Conservation (phyloP, 2,113 vertebrate genomes). For the Talpa occidentalis region DNA sequence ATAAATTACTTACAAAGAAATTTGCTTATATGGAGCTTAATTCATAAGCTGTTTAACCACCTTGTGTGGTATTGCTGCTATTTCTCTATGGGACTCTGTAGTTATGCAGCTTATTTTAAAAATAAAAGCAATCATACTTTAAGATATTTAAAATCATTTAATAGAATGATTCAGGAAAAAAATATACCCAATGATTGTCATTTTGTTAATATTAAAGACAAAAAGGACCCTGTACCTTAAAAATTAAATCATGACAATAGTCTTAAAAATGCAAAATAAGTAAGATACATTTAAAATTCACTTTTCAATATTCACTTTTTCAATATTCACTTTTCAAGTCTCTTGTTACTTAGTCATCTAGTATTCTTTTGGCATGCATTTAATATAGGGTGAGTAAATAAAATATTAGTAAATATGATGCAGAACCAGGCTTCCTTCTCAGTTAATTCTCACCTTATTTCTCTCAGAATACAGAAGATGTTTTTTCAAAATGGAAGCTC, state of each 20-base stretch:
- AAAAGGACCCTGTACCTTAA: neutral
- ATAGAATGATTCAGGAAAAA: slow-evolving; percentile 79
- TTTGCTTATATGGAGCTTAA: slow-evolving; percentile 91
- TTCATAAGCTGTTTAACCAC: slow-evolving; percentile 90
- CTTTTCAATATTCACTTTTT: neutral
- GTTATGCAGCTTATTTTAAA: slow-evolving; percentile 82
- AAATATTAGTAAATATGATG: slow-evolving; percentile 66
- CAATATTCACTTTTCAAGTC: slow-evolving; percentile 79
- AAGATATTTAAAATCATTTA: slow-evolving; percentile 79
- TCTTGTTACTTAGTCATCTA: slow-evolving; percentile 82
- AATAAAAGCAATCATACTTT: slow-evolving; percentile 80
- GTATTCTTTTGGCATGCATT: slow-evolving; percentile 80
- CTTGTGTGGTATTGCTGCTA: slow-evolving; percentile 85
- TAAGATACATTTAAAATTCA: neutral
- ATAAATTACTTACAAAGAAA: slow-evolving; percentile 92
- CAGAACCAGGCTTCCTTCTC: neutral
- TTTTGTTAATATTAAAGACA: slow-evolving; percentile 64
- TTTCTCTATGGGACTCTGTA: slow-evolving; percentile 78
- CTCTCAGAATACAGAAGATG: slow-evolving; percentile 45
- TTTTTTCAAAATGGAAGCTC: slow-evolving; percentile 72
- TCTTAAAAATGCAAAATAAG: slow-evolving; percentile 13
- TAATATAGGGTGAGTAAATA: slow-evolving; percentile 69
- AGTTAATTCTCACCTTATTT: slow-evolving; percentile 42
- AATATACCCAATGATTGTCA: slow-evolving; percentile 76
- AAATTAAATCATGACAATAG: neutral